Evolutionary conservation across 1,140 invertebrate genomes (phyloP), one percentile per base, ranked within the genome.

Genomic region (Holotrichia oblita): DNA sequence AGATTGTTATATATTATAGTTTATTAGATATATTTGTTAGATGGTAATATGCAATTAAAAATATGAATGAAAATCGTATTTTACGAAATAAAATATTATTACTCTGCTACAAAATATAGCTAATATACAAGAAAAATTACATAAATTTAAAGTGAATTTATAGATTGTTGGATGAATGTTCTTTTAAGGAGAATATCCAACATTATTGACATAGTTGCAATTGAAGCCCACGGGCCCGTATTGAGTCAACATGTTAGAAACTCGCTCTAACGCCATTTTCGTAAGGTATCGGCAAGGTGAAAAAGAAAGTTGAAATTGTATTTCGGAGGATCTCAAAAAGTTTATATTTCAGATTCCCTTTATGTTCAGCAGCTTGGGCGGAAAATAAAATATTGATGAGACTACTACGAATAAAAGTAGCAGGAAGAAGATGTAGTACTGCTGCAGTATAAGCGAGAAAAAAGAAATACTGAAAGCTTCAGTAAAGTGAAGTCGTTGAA

Each of bases 301-400:
- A 55, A 17, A 55, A 55, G 48, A 55, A 55, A 55, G 48, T 55
- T 55, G 48, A 55, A 55, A 55, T 55, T 55, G 48, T 55, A 55
- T 55, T 55, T 17, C 48, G 48, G 48, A 17, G 48, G 48, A 55
- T 55, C 48, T 55, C 48, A 55, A 55, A 55, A 55, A 55, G 48
- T 55, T 55, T 55, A 55, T 17, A 55, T 55, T 55, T 55, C 48
- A 17, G 48, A 55, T 55, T 55, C 48, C 48, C 17, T 55, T 55
- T 55, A 55, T 55, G 48, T 55, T 55, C 48, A n/a, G 48, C 2
- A 55, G 48, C 48, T 55, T 55, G 48, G 48, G 48, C 17, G 48
- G 48, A 55, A 55, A 55, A 17, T 55, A 55, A 55, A 55, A 55
- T 55, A 55, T 55, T 55, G 48, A 55, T n/a, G 48, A 55, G 48